These are phyloP conservation scores for Cyaniris semiargus DNA, from an alignment of 2,888 invertebrate species.

Conservation along the genomic window DNA sequence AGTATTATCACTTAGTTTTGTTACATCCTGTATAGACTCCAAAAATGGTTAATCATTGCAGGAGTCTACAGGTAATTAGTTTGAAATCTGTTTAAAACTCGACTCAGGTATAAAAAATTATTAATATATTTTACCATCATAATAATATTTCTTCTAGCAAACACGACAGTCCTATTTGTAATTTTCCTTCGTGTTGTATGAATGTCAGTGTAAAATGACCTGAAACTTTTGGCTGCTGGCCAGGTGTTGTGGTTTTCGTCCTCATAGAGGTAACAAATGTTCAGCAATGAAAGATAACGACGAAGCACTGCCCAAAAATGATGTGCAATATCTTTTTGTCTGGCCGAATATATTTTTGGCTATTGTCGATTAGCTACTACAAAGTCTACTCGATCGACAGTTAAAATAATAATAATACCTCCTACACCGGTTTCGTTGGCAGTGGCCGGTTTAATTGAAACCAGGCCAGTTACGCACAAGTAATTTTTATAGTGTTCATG, in stretches of 20 bases:
- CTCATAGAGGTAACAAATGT: constrained; percentile 14
- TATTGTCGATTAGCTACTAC: background rate
- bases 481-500: no score
- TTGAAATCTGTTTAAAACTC: background rate
- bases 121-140: background rate
- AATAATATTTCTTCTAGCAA: background rate
- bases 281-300: constrained; percentile 21
- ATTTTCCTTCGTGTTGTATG: background rate
- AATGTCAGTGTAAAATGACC: constrained; percentile 11
- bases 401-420: no score
- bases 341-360: background rate
- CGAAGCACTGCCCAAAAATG: background rate
- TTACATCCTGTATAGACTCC: no score
- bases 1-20: no score
- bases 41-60: no score
- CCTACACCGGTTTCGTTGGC: no score
- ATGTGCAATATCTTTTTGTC: background rate
- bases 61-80: background rate
- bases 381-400: background rate
- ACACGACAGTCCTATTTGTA: background rate
- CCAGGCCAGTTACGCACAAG: no score
- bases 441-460: no score
- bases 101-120: background rate
- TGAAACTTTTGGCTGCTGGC: constrained; percentile 5
- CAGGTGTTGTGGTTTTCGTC: constrained; percentile 21